Base-by-base conservation (phyloP, 2,888 invertebrate species). In the Dione vanillae region DNA sequence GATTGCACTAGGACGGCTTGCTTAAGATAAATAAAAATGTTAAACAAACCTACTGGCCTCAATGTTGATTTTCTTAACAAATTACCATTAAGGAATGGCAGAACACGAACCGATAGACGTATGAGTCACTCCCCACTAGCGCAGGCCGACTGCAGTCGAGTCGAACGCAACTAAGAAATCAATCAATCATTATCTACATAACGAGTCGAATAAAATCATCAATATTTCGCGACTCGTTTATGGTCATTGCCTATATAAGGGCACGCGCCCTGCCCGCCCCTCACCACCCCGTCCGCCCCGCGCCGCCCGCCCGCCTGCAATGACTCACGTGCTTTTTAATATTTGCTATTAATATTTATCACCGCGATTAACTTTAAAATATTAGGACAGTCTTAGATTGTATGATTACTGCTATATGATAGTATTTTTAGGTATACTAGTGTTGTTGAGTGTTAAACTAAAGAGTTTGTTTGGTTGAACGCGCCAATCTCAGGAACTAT, bases 241-340 rank as follows among this genome's bases (percentile, higher is more conserved):
- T 74, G 75, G 78, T 71, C 74, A 78, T 72, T 75, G 69, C 49
- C 78, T 76, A 70, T 78, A 75, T 75, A 75, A 66, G 77, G 77
- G 11, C 61, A 67, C 61, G 56, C 49, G 27, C 2, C 27, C 2
- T 27, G 27, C 16, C 19, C 47, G 8, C 35, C n/a, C n/a, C n/a
- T n/a, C n/a, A n/a, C n/a, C n/a, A n/a, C n/a, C n/a, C n/a, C 49
- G 16, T 11, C n/a, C 41, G 12, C 58, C n/a, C 16, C 20, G 69
- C 65, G n/a, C 58, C 49, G 64, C 58, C 56, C 73, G 64, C 65
- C 67, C 52, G 65, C 68, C 56, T 54, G 51, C 40, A 62, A 73
- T 78, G 77, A 78, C 75, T 78, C 78, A 78, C 76, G 61, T 66
- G 69, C 67, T 69, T 67, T 70, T 43, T 69, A 61, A 16, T 49